These are phyloP conservation scores for Sinodicranocentrus sp. DNA, from an alignment of 2,888 invertebrate genomes.

Conservation along the genomic window DNA sequence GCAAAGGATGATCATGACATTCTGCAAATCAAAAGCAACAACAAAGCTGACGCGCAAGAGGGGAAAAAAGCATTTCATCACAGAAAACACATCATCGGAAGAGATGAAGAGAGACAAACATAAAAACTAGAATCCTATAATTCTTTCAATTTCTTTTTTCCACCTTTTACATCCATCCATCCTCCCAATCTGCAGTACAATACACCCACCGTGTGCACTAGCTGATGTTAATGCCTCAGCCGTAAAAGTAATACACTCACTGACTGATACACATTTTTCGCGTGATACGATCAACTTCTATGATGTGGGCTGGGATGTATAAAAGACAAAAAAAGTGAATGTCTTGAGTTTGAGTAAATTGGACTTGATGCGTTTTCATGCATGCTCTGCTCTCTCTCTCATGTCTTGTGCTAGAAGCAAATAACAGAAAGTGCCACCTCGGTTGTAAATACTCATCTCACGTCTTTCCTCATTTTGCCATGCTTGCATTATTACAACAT, in stretches of 20 bases:
- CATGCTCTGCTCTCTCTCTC: not conserved
- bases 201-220: no score
- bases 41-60: no score
- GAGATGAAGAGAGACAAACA: not conserved
- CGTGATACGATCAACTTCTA: slow-evolving; percentile 26
- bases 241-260: not conserved
- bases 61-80: not conserved
- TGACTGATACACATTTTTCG: slow-evolving; percentile 48
- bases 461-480: slow-evolving; percentile 39
- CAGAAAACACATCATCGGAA: not conserved
- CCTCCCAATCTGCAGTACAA: not conserved
- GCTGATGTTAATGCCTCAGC: not conserved
- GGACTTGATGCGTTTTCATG: slow-evolving; percentile 48
- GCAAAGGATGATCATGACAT: no score
- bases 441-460: slow-evolving; percentile 65
- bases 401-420: slow-evolving; percentile 1
- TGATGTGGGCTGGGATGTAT: not conserved
- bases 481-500: not conserved
- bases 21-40: no score
- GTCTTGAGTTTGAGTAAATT: slow-evolving; percentile 37
- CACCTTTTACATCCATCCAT: slow-evolving; percentile 22
- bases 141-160: slow-evolving; percentile 53
- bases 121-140: slow-evolving; percentile 16
- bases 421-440: slow-evolving; percentile 20
- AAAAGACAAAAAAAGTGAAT: slow-evolving; percentile 23